Evolutionary conservation across 1,140 invertebrate genomes (phyloP).

Genomic region (Kradibia gibbosae): DNA sequence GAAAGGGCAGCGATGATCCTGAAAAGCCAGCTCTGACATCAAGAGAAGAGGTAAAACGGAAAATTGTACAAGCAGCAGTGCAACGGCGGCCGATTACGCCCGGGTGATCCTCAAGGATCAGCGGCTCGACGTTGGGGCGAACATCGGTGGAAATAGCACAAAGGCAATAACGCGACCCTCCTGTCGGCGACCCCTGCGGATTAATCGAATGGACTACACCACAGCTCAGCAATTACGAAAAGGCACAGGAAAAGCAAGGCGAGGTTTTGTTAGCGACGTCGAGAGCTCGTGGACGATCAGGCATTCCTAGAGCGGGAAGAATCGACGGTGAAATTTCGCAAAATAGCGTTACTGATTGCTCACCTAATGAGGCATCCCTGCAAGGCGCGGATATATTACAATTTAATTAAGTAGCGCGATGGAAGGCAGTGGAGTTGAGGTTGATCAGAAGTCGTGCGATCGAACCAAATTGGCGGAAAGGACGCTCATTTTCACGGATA

Average conservation of each 20-base stretch:
- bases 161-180: slow-evolving; percentile 1
- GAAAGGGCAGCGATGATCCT: background rate
- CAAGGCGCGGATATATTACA: background rate
- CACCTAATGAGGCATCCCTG: slow-evolving; percentile 34
- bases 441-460: too few relatives aligned
- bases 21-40: background rate
- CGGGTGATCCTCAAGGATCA: background rate
- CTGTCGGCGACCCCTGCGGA: background rate
- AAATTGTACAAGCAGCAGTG: background rate
- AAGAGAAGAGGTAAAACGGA: background rate
- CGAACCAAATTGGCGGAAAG: background rate
- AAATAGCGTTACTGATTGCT: slow-evolving; percentile 34
- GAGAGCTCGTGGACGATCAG: too few relatives aligned
- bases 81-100: background rate
- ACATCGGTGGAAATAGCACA: background rate
- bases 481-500: too few relatives aligned
- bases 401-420: slow-evolving; percentile 26
- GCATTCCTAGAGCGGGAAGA: background rate
- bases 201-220: slow-evolving; percentile 34
- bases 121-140: slow-evolving; percentile 13
- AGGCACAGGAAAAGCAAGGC: slow-evolving; percentile 5
- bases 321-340: slow-evolving; percentile 12
- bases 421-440: too few relatives aligned
- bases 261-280: too few relatives aligned
- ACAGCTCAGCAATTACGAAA: slow-evolving; percentile 32